Evolutionary conservation across 1,140 invertebrate genomes (phyloP), one percentile per base, ranked within the genome.

Genomic region (Sinella curviseta): DNA sequence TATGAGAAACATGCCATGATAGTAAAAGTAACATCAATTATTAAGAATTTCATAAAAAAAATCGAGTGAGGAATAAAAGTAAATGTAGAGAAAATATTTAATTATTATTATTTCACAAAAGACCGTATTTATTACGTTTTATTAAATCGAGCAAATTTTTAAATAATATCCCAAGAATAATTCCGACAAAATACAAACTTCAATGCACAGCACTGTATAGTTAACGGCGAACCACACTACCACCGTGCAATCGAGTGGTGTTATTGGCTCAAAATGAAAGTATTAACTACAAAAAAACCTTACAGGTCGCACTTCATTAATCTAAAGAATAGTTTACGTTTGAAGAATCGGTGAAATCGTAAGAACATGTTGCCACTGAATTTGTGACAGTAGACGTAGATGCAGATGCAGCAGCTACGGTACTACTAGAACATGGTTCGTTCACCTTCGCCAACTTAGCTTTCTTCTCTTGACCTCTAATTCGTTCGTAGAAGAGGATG

Each of bases 401-500:
- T 1, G 26, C 26, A 30, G 30, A 70, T 8, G 65, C 65, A 31
- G 65, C 12, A 33, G 31, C 26, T 31, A n/a, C 26, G 24, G 57
- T 65, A 26, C 57, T 65, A n/a, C 57, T 12, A 14, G 16, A 8
- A 48, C 39, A 12, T 12, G 1, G 31, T 30, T 31, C 65, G 65
- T 30, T 70, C 26, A 70, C 8, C 31, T 70, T 24, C 14, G 65
- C 39, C 3, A 77, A 30, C 16, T n/a, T 55, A 16, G 55, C 48
- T n/a, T 28, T 65, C 33, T 80, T 82, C 2, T 80, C 81, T 28
- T 77, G 75, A 26, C 80, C 79, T 26, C 78, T 78, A 85, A 95
- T 92, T 86, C 95, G 90, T 88, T 99, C 96, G 87, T 99, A 99
- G 87, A 99, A 99, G 24, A 99, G 89, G 57, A 99, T 89, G 88